Base-by-base conservation (phyloP, 2,113 vertebrate genomes). In the Proterorhinus semilunaris region DNA sequence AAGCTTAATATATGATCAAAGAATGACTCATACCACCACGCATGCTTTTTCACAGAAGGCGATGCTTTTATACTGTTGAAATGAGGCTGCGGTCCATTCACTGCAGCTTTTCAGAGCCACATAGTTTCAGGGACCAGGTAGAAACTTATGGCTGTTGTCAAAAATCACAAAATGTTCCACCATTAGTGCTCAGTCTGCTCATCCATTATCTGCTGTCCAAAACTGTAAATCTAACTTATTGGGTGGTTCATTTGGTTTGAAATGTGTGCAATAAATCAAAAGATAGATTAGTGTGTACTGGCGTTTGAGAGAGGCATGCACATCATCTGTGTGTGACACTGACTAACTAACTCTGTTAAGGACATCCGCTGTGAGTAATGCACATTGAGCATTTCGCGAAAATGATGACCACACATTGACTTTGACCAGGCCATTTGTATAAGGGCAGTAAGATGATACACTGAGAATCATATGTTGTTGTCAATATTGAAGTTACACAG, bases 1-100 rank as follows among this genome's bases (percentile, higher is more conserved):
- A 57, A 57, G 27, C 27, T 57, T 57, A 57, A 57, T 57, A 42
- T 57, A 57, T 42, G 27, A 57, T 57, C 27, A 57, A 57, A 57
- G 27, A 27, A 58, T 58, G 55, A 58, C 6, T 58, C 55, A 58
- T 42, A 58, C 27, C 10, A 11, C 54, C 12, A 42, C 11, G 6
- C 21, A 42, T 0, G 10, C 6, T 27, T 36, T 36, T 36, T 42
- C 55, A 42, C 8, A 42, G 27, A 42, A 7, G 27, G 13, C 1
- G 54, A 17, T 13, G 10, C 54, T 58, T 36, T 42, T 13, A 36
- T 36, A 58, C 27, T 7, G 27, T 13, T 42, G 55, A 58, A 58
- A 42, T 42, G 7, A 58, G 55, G 17, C 11, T 58, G 21, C 12
- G 21, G 21, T 58, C 11, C 13, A 11, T 42, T 58, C 27, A 42